A percentile compares a stretch with the other conserved stretches of the same genome.
phyloP scores from a whole-genome alignment of 2,888 invertebrate species.

The Andrena trimmerana region DNA sequence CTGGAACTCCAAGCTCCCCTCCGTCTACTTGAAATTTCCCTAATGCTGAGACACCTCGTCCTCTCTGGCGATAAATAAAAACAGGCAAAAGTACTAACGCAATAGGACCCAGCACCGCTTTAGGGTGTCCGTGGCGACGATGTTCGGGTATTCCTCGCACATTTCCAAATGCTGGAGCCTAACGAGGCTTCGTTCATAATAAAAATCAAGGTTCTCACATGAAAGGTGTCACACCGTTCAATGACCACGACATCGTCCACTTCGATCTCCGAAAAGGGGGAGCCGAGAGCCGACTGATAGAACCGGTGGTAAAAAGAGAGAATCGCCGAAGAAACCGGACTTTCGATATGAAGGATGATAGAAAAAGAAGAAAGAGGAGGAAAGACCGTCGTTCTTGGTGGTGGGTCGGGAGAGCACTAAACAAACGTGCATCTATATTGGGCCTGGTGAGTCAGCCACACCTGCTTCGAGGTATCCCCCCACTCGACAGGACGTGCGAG shows the following conservation, averaged over 20 bases:
- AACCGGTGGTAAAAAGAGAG: background rate
- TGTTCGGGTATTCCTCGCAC: constrained; percentile 77
- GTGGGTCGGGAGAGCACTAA: constrained; percentile 79
- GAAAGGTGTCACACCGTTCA: constrained; percentile 41
- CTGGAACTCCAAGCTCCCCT: background rate
- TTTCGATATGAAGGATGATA: constrained; percentile 21
- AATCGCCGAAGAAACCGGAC: constrained; percentile 20
- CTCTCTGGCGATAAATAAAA: background rate
- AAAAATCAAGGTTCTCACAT: constrained; percentile 53
- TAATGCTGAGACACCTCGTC: background rate
- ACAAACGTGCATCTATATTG: constrained; percentile 81
- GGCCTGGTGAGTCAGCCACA: constrained; percentile 82
- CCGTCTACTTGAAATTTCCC: background rate
- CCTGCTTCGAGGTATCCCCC: constrained; percentile 78
- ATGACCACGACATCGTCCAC: constrained; percentile 12
- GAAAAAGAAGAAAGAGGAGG: constrained; percentile 56
- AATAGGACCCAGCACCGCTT: constrained; percentile 79
- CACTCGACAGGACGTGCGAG: constrained; percentile 49
- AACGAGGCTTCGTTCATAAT: constrained; percentile 58
- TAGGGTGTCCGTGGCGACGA: constrained; percentile 76
- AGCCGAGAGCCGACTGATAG: background rate
- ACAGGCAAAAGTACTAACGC: constrained; percentile 74
- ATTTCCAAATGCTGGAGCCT: constrained; percentile 67
- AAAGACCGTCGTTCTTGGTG: constrained; percentile 68
- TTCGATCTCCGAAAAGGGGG: background rate